Base-by-base conservation (phyloP, 2,888 invertebrate genomes). In the Scaptomyza cyrtandrae region DNA sequence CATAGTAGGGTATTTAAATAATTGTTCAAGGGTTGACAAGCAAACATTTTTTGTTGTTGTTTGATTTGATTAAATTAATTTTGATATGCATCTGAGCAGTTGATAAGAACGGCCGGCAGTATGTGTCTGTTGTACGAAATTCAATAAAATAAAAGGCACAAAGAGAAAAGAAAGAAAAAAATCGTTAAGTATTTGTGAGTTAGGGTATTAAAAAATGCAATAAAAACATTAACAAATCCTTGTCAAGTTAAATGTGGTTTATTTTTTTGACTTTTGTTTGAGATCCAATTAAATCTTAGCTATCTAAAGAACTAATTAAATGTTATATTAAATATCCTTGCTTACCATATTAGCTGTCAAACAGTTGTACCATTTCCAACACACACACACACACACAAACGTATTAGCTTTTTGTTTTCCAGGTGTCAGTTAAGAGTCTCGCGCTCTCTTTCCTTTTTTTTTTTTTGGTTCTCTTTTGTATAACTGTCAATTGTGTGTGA, bases 31-130 rank as follows among this genome's bases (percentile, higher is more conserved):
- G 13, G 35, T 35, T 24, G 24, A 24, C 24, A 24, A 3, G 24
- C 1, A 3, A 24, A 24, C 24, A 24, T 24, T 24, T 24, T 24
- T 24, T 24, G 24, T 24, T 24, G 24, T 24, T 49, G 33, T 60
- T 61, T 73, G 67, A 70, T 84, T 71, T 81, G 68, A 75, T 65
- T 77, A 72, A 77, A 80, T 74, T 74, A 16, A 73, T 44, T 69
- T 76, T 70, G 81, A 84, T 84, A 82, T 75, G 70, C 81, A 78
- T 78, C 78, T 66, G 61, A 69, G 59, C 68, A 76, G 73, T 79
- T 68, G 72, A 77, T 80, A 79, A 57, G 55, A 31, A 24, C 39
- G 27, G 19, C 1, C 52, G 41, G 11, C 37, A 45, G 9, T 43
- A 43, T 16, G 31, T 27, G 37, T 24, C 11, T 43, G 9, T 33